These are phyloP conservation scores for Rhineura floridana DNA, from an alignment of 2,113 vertebrate genomes.

Conservation along the genomic window DNA sequence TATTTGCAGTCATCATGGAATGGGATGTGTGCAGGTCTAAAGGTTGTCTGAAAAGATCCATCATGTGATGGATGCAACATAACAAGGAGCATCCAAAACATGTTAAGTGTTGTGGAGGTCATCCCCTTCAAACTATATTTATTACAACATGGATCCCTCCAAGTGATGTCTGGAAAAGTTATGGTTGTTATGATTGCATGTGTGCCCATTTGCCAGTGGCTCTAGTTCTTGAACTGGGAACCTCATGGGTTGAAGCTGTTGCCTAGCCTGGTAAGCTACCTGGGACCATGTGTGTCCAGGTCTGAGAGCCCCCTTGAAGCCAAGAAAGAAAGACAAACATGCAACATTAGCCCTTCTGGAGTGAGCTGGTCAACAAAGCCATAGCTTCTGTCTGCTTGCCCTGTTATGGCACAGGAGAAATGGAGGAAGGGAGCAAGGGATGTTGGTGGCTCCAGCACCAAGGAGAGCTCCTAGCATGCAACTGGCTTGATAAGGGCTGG, in stretches of 20 bases:
- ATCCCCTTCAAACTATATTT: background rate
- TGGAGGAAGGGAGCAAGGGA: no score
- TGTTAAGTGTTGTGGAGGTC: no score
- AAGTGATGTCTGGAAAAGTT: background rate
- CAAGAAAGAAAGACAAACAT: background rate
- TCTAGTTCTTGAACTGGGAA: background rate
- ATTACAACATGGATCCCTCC: background rate
- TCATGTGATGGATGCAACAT: background rate
- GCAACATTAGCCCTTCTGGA: background rate
- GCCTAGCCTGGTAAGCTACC: background rate
- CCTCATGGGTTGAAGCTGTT: background rate
- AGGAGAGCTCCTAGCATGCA: no score
- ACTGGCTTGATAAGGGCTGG: no score
- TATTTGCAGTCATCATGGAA: background rate
- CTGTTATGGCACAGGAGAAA: no score
- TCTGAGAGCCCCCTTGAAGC: background rate
- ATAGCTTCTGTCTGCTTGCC: no score
- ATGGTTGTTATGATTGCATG: background rate
- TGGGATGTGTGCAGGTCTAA: background rate
- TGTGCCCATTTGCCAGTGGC: background rate
- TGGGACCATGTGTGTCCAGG: no score
- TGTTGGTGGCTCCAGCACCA: no score
- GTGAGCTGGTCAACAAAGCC: no score
- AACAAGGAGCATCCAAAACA: background rate
- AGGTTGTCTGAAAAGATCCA: background rate